Percentiles rank a stretch among this genome's conserved stretches.
These are phyloP conservation scores for Arion vulgaris DNA, from an alignment of 1,140 invertebrate genomes.

Conservation along the genomic window DNA sequence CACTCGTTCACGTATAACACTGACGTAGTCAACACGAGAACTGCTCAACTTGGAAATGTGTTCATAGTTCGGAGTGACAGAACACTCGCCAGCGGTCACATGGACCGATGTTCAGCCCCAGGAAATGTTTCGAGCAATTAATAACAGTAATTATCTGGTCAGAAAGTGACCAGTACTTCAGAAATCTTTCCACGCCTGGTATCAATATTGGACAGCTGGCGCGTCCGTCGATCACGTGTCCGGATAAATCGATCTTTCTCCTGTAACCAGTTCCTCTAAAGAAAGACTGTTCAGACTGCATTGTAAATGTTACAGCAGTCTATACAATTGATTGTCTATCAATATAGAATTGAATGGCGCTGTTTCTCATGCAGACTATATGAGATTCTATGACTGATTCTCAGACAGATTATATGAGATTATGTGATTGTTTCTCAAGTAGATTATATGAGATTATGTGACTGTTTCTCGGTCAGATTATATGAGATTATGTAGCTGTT, in stretches of 20 bases:
- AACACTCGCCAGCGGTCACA: background rate
- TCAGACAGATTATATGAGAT: too few species aligned
- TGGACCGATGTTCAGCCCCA: background rate
- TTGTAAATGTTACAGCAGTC: too few species aligned
- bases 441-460: too few species aligned
- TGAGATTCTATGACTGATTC: too few species aligned
- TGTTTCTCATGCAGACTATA: too few species aligned
- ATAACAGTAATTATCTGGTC: conserved; percentile 13
- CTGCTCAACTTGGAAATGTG: background rate
- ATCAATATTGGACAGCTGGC: conserved; percentile 1
- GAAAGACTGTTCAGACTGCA: background rate
- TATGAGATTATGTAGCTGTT: too few species aligned
- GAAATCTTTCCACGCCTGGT: conserved; percentile 4
- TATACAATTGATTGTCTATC: too few species aligned
- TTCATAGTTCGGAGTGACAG: background rate
- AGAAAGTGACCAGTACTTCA: conserved; percentile 5
- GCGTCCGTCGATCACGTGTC: background rate
- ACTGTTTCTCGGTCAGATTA: too few species aligned
- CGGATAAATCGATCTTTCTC: background rate
- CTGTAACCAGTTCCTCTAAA: background rate
- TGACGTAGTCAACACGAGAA: background rate
- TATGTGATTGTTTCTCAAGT: too few species aligned
- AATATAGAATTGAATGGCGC: too few species aligned
- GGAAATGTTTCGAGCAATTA: conserved; percentile 2
- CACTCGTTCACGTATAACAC: background rate